Conservation (phyloP, 2,888 invertebrate genomes). For the Eumerus sabulonum region DNA sequence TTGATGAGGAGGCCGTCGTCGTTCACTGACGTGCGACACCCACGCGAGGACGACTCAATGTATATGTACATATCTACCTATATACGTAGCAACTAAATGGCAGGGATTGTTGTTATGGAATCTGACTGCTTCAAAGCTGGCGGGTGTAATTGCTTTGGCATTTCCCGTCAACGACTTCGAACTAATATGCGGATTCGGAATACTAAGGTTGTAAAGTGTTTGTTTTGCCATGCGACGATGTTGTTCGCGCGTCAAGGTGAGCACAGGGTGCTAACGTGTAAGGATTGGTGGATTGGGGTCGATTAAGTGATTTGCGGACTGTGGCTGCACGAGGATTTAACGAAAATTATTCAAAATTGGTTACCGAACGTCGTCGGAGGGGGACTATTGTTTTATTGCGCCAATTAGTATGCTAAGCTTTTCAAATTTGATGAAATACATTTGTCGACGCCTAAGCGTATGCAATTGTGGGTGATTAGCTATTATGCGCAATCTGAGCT, state of each 20-base stretch:
- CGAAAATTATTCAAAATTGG: too few relatives aligned
- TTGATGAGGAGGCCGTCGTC: slow-evolving; percentile 35
- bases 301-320: too few relatives aligned
- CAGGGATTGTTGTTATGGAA: slow-evolving; percentile 62
- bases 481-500: neutral
- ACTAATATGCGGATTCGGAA: slow-evolving; percentile 46
- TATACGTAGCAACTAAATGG: slow-evolving; percentile 36
- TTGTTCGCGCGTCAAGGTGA: slow-evolving; percentile 26
- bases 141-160: slow-evolving; percentile 65
- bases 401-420: slow-evolving; percentile 35
- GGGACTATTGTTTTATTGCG: neutral
- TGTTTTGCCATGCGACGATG: slow-evolving; percentile 35
- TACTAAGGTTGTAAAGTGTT: slow-evolving; percentile 62
- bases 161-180: slow-evolving; percentile 57
- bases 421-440: too few relatives aligned
- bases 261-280: neutral
- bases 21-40: slow-evolving; percentile 56
- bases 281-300: too few relatives aligned
- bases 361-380: too few relatives aligned
- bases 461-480: neutral
- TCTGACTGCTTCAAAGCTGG: slow-evolving; percentile 53
- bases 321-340: too few relatives aligned
- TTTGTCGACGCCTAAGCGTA: slow-evolving; percentile 1
- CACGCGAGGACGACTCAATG: slow-evolving; percentile 47
- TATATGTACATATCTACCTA: slow-evolving; percentile 27